Evolutionary conservation across 2,888 invertebrate genomes (phyloP).

Genomic region (Diarsia dahlii): DNA sequence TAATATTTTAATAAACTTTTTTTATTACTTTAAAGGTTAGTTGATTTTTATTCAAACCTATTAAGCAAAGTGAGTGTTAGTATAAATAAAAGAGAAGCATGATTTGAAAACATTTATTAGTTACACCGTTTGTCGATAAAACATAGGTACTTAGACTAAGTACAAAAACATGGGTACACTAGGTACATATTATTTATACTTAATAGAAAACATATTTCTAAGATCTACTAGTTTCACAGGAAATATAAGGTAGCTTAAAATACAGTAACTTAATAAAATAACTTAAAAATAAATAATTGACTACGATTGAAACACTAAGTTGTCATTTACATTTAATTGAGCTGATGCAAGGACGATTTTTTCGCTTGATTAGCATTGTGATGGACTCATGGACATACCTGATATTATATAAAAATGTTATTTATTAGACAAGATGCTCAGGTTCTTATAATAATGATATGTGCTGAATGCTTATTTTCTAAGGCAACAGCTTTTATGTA

Average conservation of each 20-base stretch:
- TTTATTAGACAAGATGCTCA: not conserved
- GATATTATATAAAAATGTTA: not conserved
- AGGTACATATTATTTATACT: not conserved
- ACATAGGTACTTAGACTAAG: conserved; percentile 32
- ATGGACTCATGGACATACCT: not conserved
- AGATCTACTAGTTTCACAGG: conserved; percentile 36
- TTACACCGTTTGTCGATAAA: conserved; percentile 39
- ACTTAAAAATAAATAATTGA: conserved; percentile 36
- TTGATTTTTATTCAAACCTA: not conserved
- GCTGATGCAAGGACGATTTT: conserved; percentile 32
- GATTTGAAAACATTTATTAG: conserved; percentile 43
- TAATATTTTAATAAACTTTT: not conserved
- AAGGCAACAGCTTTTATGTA: not conserved
- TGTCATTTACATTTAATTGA: conserved; percentile 44
- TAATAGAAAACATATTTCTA: conserved; percentile 17
- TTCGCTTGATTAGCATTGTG: conserved; percentile 25
- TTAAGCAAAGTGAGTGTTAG: not conserved
- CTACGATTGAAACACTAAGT: conserved; percentile 11
- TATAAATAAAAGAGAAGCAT: conserved; percentile 1
- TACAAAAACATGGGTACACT: conserved; percentile 17
- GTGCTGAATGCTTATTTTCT: not conserved
- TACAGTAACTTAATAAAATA: conserved; percentile 33
- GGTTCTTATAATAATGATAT: conserved; percentile 9
- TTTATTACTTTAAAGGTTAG: not conserved
- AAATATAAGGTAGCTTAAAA: conserved; percentile 1